Conservation (phyloP, 2,888 invertebrate genomes). For the Lithophane leautieri region DNA sequence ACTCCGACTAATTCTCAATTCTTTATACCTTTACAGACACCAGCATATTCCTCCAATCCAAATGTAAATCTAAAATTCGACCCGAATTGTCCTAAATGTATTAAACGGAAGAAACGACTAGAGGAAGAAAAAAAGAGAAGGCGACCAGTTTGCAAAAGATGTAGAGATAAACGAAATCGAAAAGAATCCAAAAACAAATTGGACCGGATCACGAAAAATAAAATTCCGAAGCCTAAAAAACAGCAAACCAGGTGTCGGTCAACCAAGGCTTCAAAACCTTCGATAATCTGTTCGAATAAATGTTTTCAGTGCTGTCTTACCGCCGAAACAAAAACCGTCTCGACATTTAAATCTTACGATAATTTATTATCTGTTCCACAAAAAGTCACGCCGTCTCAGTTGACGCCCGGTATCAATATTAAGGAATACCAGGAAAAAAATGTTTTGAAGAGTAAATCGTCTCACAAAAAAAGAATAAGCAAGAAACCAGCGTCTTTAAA, state of each 20-base stretch:
- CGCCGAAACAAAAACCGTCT: conserved; percentile 22
- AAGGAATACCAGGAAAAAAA: neutral
- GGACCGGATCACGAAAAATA: conserved; percentile 2
- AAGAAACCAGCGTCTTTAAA: conserved; percentile 27
- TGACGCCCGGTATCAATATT: neutral
- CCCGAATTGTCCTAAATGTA: neutral
- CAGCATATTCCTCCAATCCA: neutral
- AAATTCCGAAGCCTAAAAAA: conserved; percentile 10
- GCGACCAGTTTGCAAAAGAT: neutral
- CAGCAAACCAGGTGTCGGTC: neutral
- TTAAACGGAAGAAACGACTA: conserved; percentile 14
- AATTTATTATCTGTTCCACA: conserved; percentile 13
- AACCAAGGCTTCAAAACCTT: neutral
- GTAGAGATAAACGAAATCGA: neutral
- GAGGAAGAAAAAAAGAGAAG: neutral
- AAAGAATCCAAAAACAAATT: neutral
- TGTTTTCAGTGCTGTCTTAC: conserved; percentile 47
- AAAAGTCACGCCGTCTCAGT: neutral
- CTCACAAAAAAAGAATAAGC: neutral
- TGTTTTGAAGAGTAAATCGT: neutral
- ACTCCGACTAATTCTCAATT: neutral
- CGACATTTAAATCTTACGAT: conserved; percentile 26
- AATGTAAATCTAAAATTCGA: neutral
- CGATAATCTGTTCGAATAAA: conserved; percentile 32
- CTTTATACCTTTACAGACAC: conserved; percentile 26